Base-by-base conservation (phyloP, 2,797 vertebrate genomes). In the Macrochelys suwanniensis region DNA sequence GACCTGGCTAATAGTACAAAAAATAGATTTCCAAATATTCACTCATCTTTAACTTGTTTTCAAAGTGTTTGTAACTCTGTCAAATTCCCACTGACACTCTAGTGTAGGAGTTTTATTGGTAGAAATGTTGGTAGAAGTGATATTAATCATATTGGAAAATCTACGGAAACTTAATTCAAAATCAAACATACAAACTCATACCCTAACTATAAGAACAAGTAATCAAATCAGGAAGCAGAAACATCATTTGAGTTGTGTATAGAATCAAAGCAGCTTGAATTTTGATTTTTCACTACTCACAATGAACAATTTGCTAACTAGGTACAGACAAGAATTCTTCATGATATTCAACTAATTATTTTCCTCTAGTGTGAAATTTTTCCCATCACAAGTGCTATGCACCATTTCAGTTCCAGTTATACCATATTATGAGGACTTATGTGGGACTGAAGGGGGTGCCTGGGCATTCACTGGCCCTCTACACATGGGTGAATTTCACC, bases 241-340 rank as follows among this genome's bases (percentile, higher is more conserved):
- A 23, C 33, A 45, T 93, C 6, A 2, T 9, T 15, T 1, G 0
- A 84, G 11, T 6, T 7, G 7, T 3, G 5, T 31, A 23, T 11
- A n/a, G 4, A 37, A 47, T 53, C 26, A 23, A 68, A 71, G 71
- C 50, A 80, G 26, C 7, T 23, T 57, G 23, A 88, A 68, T 16
- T 42, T 37, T 42, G 61, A 76, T 5, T 2, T 59, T 31, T 13
- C 21, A 80, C 31, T 11, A 7, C 1, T 3, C 3, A 10, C 37
- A 49, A 42, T 0, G 0, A 71, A 23, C 65, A 71, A 4, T 42
- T 45, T 19, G 47, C 15, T 16, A 8, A 45, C n/a, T 16, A 89
- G 57, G 17, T 0, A 21, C 28, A 88, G 54, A 78, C 31, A 56
- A 88, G 5, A 31, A 76, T 79, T 42, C 50, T 85, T 82, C 42